These are phyloP conservation scores for Eulithis testata DNA, from an alignment of 2,888 invertebrate genomes.

Conservation along the genomic window DNA sequence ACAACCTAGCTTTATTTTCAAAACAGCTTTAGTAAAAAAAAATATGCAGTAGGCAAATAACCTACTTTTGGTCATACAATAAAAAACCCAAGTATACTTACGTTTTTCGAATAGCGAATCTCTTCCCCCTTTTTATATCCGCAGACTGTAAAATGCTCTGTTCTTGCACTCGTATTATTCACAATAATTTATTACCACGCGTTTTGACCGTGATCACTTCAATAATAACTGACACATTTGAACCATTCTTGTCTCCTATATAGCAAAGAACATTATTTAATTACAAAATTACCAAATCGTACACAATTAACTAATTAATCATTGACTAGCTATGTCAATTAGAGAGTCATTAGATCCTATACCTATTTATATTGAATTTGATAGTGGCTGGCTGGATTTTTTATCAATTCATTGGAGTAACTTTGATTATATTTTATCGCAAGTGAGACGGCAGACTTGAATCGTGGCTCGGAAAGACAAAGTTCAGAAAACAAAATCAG, in stretches of 20 bases:
- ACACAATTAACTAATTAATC: constrained; percentile 70
- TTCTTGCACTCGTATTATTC: background rate
- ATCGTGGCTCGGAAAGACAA: background rate
- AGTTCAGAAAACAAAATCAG: background rate
- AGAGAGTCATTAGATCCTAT: constrained; percentile 32
- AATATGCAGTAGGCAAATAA: too few species aligned
- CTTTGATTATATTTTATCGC: background rate
- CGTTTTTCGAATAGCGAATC: background rate
- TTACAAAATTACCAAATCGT: constrained; percentile 57
- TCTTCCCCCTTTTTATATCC: background rate
- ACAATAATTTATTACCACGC: constrained; percentile 22
- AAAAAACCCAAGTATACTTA: background rate
- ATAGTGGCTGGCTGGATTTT: constrained; percentile 17
- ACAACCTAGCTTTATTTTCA: too few species aligned
- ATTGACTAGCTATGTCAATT: constrained; percentile 40
- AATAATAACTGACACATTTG: constrained; percentile 33
- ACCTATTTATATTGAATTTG: constrained; percentile 32
- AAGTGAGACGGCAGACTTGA: background rate
- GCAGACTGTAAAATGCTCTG: background rate
- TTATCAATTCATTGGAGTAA: constrained; percentile 28
- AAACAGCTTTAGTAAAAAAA: too few species aligned
- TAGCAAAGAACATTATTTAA: constrained; percentile 64
- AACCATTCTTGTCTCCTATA: constrained; percentile 53
- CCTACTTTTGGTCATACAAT: background rate
- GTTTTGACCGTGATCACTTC: constrained; percentile 15